These are phyloP conservation scores for Phalacrocorax carbo DNA, from an alignment of 2,113 vertebrate genomes.

Conservation along the genomic window DNA sequence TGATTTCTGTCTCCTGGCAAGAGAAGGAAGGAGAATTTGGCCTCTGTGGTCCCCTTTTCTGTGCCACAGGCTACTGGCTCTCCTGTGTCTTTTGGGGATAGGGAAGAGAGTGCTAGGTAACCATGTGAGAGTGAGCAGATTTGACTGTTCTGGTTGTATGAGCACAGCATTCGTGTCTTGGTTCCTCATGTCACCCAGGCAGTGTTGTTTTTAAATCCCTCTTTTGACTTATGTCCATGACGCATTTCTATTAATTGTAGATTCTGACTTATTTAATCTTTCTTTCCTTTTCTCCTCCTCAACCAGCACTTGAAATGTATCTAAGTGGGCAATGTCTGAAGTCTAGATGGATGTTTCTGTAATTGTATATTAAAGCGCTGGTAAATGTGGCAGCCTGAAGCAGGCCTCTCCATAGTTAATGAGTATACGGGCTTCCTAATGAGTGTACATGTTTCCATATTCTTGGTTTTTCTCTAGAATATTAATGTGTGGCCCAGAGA, in stretches of 20 bases:
- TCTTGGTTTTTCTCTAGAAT: neutral
- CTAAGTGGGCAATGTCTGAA: conserved; percentile 8
- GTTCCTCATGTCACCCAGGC: neutral
- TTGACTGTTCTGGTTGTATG: conserved; percentile 27
- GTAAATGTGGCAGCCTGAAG: neutral
- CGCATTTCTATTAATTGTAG: neutral
- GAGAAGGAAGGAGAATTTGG: neutral
- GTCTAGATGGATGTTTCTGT: neutral
- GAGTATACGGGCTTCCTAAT: neutral
- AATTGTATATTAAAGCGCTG: neutral
- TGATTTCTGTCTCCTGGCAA: neutral
- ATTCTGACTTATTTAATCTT: neutral
- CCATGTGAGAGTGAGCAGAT: neutral
- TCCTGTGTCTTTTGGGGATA: neutral
- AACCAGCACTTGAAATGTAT: neutral
- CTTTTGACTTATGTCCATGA: neutral
- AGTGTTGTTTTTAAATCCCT: neutral
- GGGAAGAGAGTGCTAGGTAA: neutral
- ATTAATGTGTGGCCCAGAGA: neutral
- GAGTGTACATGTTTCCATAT: neutral
- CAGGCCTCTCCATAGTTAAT: neutral
- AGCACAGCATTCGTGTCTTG: neutral
- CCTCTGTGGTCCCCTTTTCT: neutral
- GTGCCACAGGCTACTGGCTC: neutral
- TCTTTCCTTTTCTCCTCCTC: neutral